Percentiles rank a stretch among this genome's conserved stretches.
Evolutionary conservation across 2,797 vertebrate genomes (phyloP).

Genomic region (Simalia tracyae): DNA sequence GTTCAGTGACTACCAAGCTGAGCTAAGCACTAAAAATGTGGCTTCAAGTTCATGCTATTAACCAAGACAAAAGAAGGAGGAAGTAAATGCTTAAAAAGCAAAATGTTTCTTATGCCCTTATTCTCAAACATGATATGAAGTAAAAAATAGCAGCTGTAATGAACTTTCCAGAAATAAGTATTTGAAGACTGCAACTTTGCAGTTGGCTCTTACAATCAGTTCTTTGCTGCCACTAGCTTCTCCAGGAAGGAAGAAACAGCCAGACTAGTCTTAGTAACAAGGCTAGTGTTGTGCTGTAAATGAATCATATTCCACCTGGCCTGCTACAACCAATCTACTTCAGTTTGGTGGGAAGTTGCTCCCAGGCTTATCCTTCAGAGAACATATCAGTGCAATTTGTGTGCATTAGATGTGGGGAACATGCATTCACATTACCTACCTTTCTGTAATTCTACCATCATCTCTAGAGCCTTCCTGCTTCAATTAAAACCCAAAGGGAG

Average conservation of each 20-base stretch:
- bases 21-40: slow-evolving; percentile 42
- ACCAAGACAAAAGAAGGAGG: slow-evolving; percentile 32
- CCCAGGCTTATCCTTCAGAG: neutral
- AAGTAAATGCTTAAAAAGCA: neutral
- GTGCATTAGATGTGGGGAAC: neutral
- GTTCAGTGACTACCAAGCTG: slow-evolving; percentile 47
- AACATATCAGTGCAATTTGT: neutral
- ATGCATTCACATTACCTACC: neutral
- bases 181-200: neutral
- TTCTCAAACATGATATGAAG: neutral
- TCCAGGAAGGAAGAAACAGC: neutral
- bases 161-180: neutral
- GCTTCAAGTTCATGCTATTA: slow-evolving; percentile 52
- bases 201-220: neutral
- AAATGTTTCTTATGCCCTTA: neutral
- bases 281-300: neutral
- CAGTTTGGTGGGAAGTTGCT: neutral
- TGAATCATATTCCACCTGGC: neutral
- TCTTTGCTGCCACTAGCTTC: neutral
- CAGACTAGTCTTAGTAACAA: neutral
- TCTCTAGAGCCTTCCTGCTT: neutral
- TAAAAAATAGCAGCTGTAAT: neutral
- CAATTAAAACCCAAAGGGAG: neutral
- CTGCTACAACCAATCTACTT: neutral
- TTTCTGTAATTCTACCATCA: neutral